Evolutionary conservation across 2,797 vertebrate genomes (phyloP).

Genomic region (Onychomys leucogaster): DNA sequence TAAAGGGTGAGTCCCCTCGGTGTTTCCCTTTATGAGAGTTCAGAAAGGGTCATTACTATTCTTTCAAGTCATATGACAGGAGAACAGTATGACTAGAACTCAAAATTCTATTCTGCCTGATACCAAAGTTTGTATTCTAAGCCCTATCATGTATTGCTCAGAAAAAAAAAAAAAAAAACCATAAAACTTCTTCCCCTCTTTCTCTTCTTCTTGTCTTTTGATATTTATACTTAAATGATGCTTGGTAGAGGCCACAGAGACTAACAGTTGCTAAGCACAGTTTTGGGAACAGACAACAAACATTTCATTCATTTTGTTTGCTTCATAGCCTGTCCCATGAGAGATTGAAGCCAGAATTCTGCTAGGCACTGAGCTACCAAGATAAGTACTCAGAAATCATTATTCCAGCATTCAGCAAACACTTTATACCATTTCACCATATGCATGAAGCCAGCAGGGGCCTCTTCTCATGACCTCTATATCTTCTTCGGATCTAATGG

Average conservation of each 20-base stretch:
- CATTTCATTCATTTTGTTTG: constrained; percentile 15
- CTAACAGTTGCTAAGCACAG: not conserved
- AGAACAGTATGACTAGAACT: not conserved
- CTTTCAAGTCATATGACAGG: not conserved
- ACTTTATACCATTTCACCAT: not conserved
- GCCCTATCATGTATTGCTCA: not conserved
- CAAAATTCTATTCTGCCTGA: not conserved
- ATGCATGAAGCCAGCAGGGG: not conserved
- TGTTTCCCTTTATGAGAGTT: not conserved
- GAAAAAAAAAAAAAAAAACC: not conserved
- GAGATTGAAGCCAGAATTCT: not conserved
- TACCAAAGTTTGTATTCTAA: not conserved
- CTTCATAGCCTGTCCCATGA: not conserved
- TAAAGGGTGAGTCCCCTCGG: not conserved
- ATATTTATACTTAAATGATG: not conserved
- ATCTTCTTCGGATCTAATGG: constrained; percentile 55
- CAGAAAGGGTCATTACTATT: not conserved
- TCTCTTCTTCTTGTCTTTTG: not conserved
- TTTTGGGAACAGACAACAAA: not conserved
- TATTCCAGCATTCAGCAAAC: constrained; percentile 30
- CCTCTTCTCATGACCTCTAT: not conserved
- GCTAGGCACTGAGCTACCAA: not conserved
- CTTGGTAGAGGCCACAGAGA: not conserved
- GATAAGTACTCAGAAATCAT: constrained; percentile 20
- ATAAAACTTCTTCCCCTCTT: not conserved